Evolutionary conservation across 1,140 invertebrate genomes (phyloP).

Genomic region (Ladona fulva): DNA sequence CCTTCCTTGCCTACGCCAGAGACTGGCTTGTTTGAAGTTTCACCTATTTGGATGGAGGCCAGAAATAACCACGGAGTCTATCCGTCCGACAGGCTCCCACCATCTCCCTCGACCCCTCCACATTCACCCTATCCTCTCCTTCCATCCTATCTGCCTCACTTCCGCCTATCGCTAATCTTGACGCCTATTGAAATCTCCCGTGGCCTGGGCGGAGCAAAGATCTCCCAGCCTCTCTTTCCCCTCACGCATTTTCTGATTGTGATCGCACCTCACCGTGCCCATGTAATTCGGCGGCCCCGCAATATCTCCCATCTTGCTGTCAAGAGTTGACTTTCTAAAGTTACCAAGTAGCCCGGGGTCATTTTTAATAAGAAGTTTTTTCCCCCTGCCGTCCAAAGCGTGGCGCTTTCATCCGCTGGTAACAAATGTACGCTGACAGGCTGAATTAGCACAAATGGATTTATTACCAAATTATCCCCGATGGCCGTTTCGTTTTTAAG

Average conservation of each 20-base stretch:
- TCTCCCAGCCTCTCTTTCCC: not conserved
- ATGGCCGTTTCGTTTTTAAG: constrained; percentile 1
- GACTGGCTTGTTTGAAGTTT: not conserved
- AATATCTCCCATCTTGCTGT: not conserved
- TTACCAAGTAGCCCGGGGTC: not conserved
- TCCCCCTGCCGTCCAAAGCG: not conserved
- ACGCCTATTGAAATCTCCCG: constrained; percentile 3
- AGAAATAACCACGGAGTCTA: not conserved
- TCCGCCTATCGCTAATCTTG: constrained; percentile 3
- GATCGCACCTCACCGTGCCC: not conserved
- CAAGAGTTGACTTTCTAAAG: not conserved
- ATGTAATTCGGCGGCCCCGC: not conserved
- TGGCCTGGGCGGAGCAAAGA: not conserved
- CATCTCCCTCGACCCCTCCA: not conserved
- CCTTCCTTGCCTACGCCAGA: too few relatives aligned
- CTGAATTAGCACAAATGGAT: constrained; percentile 10
- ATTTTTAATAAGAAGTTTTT: constrained; percentile 8
- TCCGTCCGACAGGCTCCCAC: too few relatives aligned
- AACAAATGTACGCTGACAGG: not conserved
- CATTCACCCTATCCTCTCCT: not conserved
- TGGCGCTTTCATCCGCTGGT: not conserved
- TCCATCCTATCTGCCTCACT: not conserved
- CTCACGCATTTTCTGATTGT: not conserved
- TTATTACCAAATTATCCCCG: constrained; percentile 6
- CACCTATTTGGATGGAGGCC: not conserved